Conservation (phyloP, 2,113 vertebrate genomes). For the Dicerorhinus sumatrensis region DNA sequence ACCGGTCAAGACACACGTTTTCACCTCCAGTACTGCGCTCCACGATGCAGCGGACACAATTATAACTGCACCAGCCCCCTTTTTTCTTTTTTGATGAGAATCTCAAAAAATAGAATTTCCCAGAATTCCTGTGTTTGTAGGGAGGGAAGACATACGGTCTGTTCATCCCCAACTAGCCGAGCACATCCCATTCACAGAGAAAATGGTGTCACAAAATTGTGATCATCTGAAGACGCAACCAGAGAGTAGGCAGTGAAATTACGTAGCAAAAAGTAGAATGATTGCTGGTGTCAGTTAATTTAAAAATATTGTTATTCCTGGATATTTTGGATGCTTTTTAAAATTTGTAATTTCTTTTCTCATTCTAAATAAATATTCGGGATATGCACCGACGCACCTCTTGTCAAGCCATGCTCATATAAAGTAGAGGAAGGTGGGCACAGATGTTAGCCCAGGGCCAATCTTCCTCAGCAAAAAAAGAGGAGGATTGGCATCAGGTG, state of each 20-base stretch:
- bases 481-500: no score
- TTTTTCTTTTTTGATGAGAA: not conserved
- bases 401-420: no score
- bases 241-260: not conserved
- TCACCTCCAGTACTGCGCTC: not conserved
- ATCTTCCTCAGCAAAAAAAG: no score
- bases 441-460: no score
- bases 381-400: no score
- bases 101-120: not conserved
- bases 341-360: not conserved
- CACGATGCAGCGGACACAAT: rapidly evolving
- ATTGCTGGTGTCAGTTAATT: not conserved
- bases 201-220: no score
- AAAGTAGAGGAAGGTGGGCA: no score
- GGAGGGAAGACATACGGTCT: not conserved
- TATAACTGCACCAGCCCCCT: rapidly evolving
- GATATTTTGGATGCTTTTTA: not conserved
- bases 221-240: not conserved
- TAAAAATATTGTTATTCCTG: not conserved
- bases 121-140: not conserved
- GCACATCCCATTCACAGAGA: not conserved
- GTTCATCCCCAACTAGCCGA: no score
- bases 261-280: not conserved
- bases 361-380: not conserved
- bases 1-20: not conserved